Conservation (phyloP, 1,140 invertebrate species). For the Tenebrio molitor region DNA sequence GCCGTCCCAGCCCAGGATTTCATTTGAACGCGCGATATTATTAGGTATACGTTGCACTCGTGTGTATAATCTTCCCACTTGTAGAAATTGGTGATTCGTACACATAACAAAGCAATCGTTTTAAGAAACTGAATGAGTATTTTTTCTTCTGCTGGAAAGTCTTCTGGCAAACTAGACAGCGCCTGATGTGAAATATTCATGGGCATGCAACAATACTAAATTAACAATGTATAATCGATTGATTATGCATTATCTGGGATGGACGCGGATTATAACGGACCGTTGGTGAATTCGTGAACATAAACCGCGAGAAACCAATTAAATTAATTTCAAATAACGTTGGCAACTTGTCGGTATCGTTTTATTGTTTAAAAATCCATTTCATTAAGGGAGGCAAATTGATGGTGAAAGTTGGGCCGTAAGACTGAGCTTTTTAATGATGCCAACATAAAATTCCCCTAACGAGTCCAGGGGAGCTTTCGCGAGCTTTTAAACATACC, state of each 20-base stretch:
- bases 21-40: no score
- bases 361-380: slow-evolving; percentile 11
- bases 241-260: not conserved
- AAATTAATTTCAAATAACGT: not conserved
- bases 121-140: no score
- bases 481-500: not conserved
- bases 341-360: not conserved
- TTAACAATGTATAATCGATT: no score
- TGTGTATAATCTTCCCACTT: no score
- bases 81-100: no score
- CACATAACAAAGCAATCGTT: no score
- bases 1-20: no score
- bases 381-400: slow-evolving; percentile 6
- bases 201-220: no score
- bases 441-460: slow-evolving; percentile 13
- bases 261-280: not conserved
- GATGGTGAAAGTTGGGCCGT: slow-evolving; percentile 8
- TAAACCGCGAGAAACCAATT: not conserved
- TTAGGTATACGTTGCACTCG: no score
- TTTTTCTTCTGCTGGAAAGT: no score
- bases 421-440: slow-evolving; percentile 21
- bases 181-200: no score
- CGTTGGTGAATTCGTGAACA: not conserved
- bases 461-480: not conserved
- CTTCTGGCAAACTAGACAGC: no score